These are phyloP conservation scores for Onychorhynchus coronatus DNA, from an alignment of 2,113 vertebrate genomes.

Conservation along the genomic window DNA sequence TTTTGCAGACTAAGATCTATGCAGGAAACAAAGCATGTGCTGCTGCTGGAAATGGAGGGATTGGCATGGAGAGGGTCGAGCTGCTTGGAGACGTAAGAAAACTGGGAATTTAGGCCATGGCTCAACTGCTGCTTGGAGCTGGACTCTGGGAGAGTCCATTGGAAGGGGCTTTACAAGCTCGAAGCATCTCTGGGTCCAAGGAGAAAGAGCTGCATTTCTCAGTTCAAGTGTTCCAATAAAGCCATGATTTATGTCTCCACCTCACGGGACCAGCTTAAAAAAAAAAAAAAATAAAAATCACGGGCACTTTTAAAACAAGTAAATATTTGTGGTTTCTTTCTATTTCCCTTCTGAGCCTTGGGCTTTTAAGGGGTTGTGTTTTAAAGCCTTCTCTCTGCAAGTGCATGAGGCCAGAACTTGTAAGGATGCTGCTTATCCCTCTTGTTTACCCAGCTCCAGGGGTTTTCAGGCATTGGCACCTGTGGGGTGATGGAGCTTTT, in stretches of 20 bases:
- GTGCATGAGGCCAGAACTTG: background rate
- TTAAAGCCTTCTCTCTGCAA: background rate
- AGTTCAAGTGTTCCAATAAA: background rate
- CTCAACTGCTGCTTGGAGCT: background rate
- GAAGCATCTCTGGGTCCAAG: background rate
- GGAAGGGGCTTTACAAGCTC: background rate
- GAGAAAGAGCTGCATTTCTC: background rate
- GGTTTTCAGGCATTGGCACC: background rate
- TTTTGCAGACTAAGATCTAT: background rate
- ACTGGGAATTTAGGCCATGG: background rate
- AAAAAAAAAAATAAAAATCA: background rate
- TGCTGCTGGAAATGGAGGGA: background rate
- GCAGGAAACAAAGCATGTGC: background rate
- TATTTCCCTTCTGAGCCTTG: background rate
- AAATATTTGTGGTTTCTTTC: constrained; percentile 7
- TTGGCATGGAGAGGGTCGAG: background rate
- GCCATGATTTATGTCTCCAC: background rate
- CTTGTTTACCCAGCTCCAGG: background rate
- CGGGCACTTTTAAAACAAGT: background rate
- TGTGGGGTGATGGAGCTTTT: background rate
- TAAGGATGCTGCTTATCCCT: background rate
- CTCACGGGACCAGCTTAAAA: background rate
- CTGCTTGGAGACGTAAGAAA: background rate
- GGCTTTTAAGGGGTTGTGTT: background rate
- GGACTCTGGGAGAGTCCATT: background rate